phyloP scores from a whole-genome alignment of 2,888 invertebrate genomes.

The Macaria liturata region DNA sequence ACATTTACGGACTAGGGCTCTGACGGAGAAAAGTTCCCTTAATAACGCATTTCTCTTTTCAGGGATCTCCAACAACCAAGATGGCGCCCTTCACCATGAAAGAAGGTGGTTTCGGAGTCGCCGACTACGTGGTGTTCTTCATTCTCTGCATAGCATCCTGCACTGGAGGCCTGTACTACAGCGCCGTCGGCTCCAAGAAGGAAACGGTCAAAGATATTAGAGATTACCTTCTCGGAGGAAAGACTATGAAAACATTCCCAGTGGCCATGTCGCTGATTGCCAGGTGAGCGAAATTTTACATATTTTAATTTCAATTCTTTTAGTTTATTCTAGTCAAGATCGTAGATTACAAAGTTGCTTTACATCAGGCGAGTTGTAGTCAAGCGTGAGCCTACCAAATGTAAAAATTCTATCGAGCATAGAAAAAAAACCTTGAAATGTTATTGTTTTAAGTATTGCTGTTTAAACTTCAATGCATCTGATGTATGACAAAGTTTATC shows the following conservation, averaged over 20 bases:
- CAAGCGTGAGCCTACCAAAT: too few relatives aligned
- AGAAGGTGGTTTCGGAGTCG: conserved; percentile 66
- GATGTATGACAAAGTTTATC: too few relatives aligned
- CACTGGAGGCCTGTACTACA: conserved; percentile 89
- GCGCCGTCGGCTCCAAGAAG: conserved; percentile 78
- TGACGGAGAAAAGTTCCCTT: too few relatives aligned
- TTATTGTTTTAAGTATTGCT: too few relatives aligned
- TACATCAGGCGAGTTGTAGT: too few relatives aligned
- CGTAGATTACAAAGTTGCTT: too few relatives aligned
- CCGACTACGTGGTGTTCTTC: conserved; percentile 87
- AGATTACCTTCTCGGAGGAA: conserved; percentile 91
- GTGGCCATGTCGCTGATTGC: conserved; percentile 94
- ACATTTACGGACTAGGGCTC: too few relatives aligned
- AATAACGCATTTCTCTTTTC: conserved; percentile 16
- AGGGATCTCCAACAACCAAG: conserved; percentile 32
- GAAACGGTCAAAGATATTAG: conserved; percentile 82
- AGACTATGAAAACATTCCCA: conserved; percentile 89
- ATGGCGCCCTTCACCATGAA: conserved; percentile 66
- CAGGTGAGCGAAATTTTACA: conserved; percentile 77
- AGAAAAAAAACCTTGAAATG: too few relatives aligned
- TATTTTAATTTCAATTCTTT: too few relatives aligned
- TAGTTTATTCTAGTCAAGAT: too few relatives aligned
- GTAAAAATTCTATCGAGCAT: too few relatives aligned
- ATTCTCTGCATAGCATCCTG: conserved; percentile 88
- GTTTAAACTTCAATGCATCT: too few relatives aligned